Conservation (phyloP, 2,888 invertebrate genomes). For the Pollenia amentaria region DNA sequence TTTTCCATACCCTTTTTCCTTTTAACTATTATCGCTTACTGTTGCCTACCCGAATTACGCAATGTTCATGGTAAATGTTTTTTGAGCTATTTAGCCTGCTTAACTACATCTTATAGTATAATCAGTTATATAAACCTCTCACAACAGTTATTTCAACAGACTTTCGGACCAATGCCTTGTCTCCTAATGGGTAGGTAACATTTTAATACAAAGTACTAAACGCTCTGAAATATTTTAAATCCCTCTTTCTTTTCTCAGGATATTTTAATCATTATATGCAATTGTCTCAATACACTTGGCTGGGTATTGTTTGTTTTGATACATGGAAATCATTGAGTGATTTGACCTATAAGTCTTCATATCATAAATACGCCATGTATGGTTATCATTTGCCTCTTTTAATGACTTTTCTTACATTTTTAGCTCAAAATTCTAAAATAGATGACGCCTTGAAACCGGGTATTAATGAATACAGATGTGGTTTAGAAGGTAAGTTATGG, state of each 20-base stretch:
- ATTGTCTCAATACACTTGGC: constrained; percentile 52
- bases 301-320: constrained; percentile 53
- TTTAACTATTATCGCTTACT: constrained; percentile 42
- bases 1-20: constrained; percentile 48
- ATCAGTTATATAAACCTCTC: constrained; percentile 56
- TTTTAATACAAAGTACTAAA: neutral
- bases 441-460: constrained; percentile 19
- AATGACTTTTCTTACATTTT: constrained; percentile 29
- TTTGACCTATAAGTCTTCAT: constrained; percentile 13
- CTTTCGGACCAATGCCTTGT: constrained; percentile 21
- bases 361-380: constrained; percentile 27
- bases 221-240: neutral
- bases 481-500: constrained; percentile 39
- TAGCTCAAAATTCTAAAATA: constrained; percentile 16
- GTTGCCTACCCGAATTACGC: constrained; percentile 20
- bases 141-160: neutral
- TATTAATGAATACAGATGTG: constrained; percentile 38
- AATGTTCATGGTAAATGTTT: constrained; percentile 58
- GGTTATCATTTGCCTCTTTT: constrained; percentile 36
- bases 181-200: constrained; percentile 38
- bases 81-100: constrained; percentile 22
- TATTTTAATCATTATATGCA: constrained; percentile 59
- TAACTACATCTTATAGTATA: constrained; percentile 44
- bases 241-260: neutral
- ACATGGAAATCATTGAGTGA: constrained; percentile 47